Percentiles rank a stretch among this genome's conserved stretches.
phyloP scores from a whole-genome alignment of 2,797 vertebrate genomes.

The Avahi laniger region DNA sequence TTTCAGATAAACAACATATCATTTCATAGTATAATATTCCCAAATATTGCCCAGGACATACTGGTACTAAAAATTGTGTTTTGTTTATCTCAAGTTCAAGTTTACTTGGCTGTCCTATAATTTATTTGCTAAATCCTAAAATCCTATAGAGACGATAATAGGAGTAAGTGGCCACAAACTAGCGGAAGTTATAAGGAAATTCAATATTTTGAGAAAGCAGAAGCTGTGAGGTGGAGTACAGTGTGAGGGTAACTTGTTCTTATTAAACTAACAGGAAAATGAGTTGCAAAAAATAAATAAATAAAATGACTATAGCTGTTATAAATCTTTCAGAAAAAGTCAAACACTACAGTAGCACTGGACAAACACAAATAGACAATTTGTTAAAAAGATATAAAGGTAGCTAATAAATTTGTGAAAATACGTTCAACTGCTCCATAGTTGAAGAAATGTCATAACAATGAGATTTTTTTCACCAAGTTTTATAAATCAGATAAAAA shows the following conservation, averaged over 20 bases:
- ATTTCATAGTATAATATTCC: neutral
- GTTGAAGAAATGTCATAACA: neutral
- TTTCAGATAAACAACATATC: neutral
- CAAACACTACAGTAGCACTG: neutral
- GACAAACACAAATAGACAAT: neutral
- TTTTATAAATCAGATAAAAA: neutral
- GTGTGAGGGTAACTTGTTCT: neutral
- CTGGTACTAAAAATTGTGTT: neutral
- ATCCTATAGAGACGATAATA: neutral
- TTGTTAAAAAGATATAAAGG: neutral
- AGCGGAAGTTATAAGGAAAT: neutral
- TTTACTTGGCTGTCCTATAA: neutral
- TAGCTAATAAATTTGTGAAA: neutral
- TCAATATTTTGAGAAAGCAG: neutral
- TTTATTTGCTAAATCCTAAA: neutral
- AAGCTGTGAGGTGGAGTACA: neutral
- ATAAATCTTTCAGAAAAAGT: neutral
- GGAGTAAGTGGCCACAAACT: neutral
- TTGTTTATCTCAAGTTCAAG: constrained; percentile 24
- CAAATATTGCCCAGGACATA: neutral
- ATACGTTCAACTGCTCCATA: neutral
- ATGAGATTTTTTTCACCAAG: neutral
- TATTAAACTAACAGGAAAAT: neutral
- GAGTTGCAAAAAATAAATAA: neutral
- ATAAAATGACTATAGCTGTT: neutral